Percentiles rank a stretch among this genome's conserved stretches.
phyloP scores from a whole-genome alignment of 2,113 vertebrate species.

The Sminthopsis crassicaudata region DNA sequence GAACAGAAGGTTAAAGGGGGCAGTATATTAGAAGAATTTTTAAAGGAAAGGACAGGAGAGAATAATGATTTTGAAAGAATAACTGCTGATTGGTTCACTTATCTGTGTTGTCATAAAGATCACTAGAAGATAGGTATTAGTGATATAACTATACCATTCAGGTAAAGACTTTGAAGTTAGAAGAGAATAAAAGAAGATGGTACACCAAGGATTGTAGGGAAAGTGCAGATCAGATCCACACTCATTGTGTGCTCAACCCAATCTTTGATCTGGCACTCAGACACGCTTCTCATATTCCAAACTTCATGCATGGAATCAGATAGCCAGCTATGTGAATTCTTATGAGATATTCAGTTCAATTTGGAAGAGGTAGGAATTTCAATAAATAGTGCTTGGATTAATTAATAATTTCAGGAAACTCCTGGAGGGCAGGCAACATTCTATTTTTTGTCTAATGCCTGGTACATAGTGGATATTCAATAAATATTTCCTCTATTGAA shows the following conservation, averaged over 20 bases:
- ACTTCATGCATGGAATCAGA: neutral
- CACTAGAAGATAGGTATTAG: neutral
- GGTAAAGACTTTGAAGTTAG: neutral
- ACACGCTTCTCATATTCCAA: neutral
- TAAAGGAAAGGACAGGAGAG: neutral
- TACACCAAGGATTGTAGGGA: neutral
- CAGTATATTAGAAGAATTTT: neutral
- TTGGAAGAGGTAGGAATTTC: neutral
- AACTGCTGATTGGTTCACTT: neutral
- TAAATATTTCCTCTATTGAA: neutral
- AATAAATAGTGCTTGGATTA: neutral
- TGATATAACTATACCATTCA: neutral
- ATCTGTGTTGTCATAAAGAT: conserved; percentile 50
- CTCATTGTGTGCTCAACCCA: neutral
- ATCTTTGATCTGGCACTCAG: neutral
- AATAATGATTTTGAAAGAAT: neutral
- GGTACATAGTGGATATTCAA: neutral
- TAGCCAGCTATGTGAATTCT: neutral
- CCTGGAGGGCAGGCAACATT: neutral
- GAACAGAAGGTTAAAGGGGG: neutral
- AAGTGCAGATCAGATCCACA: neutral
- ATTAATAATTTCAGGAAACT: neutral
- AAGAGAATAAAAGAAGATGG: neutral
- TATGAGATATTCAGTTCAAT: neutral
- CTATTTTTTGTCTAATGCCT: neutral